Evolutionary conservation across 2,888 invertebrate genomes (phyloP), one percentile per base, ranked within the genome.

Genomic region (Lysandra coridon): DNA sequence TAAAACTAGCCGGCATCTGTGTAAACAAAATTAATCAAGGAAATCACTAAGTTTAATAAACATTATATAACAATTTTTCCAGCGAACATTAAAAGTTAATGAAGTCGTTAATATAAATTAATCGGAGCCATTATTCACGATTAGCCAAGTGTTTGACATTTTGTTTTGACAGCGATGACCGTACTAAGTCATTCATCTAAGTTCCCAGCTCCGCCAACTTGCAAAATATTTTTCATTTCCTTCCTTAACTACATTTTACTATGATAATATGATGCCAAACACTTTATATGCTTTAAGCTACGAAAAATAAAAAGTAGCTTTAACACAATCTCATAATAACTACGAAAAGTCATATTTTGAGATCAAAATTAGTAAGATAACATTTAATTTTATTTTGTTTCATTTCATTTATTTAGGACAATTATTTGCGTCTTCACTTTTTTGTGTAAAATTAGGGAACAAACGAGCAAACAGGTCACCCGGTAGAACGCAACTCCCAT

Each of bases 131-230:
- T 69, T 69, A 69, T 4, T 69, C 69, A 69, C 1, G 17, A 69
- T 69, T 69, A 69, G 33, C 33, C 5, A 17, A 69, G 69, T 64
- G 23, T 33, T 69, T 69, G 69, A 69, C 69, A 69, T 69, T 69
- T 69, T 69, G 69, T 69, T 69, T 33, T 69, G 33, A 69, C 69
- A 37, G 33, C 33, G 69, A 14, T 69, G 33, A 69, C 69, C 69
- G 23, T 37, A 69, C 33, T 69, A 37, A 33, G 17, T 33, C 14
- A 33, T 69, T 69, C 14, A 6, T 4, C 17, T 37, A 69, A 69
- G 69, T 69, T 69, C 30, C 33, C 0, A 17, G 17, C 33, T 62
- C n/a, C 62, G 23, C 7, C n/a, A 23, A 23, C 23, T 62, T 62
- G 62, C 62, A n/a, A n/a, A 62, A 62, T 62, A 14, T 17, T 17